Base-by-base conservation (phyloP, 92 coral and sea anemone species). In the Porites rus region DNA sequence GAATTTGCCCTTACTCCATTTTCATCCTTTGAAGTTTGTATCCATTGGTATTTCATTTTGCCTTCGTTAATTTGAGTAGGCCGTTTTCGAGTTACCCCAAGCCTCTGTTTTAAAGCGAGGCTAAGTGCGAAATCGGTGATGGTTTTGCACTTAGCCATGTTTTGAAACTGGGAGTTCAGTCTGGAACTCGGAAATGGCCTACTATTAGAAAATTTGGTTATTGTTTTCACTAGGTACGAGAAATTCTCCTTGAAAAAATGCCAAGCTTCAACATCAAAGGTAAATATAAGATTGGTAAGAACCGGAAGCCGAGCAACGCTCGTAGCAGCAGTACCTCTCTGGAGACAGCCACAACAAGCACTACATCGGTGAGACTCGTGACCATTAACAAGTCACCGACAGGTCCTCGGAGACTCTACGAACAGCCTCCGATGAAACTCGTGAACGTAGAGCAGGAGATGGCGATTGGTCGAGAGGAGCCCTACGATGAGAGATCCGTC, bases 361-460 rank as follows among this genome's bases (percentile, higher is more conserved):
- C 84, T 14, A 80, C 84, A 28, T 83, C 87, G 7, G 73, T 73
- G 24, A 64, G 74, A 16, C 80, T 74, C 31, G 64, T 83, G 21
- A 83, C 77, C 1, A 53, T 69, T 13, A 81, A 81, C 69, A 69
- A 17, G 86, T 81, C 86, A 20, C 86, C 74, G 65, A 74, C 80
- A 19, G 22, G 56, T 28, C 63, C 87, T 10, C 87, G 87, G 51
- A 74, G 64, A 54, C 8, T 18, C 62, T 71, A 74, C 73, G 80
- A 83, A 25, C 46, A 65, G 4, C 52, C 65, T 73, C 53, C 79
- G 51, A 51, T 83, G n/a, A 74, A 83, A 19, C 80, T 83, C 28
- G 87, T 83, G 9, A 83, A 83, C 61, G 19, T 74, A 1, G 53
- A 83, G 64, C 80, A 73, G 53, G 65, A 73, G 21, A 14, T 71